A percentile compares a stretch with the other conserved stretches of the same genome.
These are phyloP conservation scores for Ochropleura leucogaster DNA, from an alignment of 2,888 invertebrate genomes.

Conservation along the genomic window DNA sequence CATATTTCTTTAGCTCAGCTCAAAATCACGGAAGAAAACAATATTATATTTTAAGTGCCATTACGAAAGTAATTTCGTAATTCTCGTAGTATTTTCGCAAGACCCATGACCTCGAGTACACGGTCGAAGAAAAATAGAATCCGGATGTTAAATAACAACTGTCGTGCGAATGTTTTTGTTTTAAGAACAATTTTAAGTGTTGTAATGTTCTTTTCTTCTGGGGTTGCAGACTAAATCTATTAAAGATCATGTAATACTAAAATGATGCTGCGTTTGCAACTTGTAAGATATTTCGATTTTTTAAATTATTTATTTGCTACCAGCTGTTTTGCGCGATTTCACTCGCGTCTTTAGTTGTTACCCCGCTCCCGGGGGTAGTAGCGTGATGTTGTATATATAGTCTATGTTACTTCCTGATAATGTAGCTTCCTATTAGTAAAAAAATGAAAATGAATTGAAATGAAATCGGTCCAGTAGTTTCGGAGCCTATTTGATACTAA, in stretches of 20 bases:
- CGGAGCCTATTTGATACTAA: too few species aligned
- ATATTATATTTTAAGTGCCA: not conserved
- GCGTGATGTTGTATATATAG: too few species aligned
- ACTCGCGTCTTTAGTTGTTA: too few species aligned
- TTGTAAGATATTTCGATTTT: not conserved
- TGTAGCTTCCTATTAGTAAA: too few species aligned
- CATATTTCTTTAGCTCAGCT: not conserved
- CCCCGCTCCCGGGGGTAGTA: too few species aligned
- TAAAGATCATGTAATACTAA: not conserved
- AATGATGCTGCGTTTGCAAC: not conserved
- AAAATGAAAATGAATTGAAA: too few species aligned
- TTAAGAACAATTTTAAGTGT: conserved; percentile 21
- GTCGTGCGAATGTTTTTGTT: conserved; percentile 40
- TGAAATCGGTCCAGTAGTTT: too few species aligned
- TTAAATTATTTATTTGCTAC: not conserved
- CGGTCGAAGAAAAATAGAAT: conserved; percentile 52
- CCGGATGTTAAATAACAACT: conserved; percentile 48
- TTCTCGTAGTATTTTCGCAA: conserved; percentile 26
- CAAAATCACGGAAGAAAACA: conserved; percentile 3
- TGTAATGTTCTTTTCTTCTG: conserved; percentile 7
- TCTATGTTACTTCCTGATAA: too few species aligned
- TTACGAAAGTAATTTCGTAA: conserved; percentile 17
- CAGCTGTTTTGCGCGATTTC: too few species aligned
- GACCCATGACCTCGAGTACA: conserved; percentile 42
- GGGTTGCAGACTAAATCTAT: not conserved